A percentile compares a stretch with the other conserved stretches of the same genome.
These are phyloP conservation scores for Cottus gobio DNA, from an alignment of 2,113 vertebrate species.

Conservation along the genomic window DNA sequence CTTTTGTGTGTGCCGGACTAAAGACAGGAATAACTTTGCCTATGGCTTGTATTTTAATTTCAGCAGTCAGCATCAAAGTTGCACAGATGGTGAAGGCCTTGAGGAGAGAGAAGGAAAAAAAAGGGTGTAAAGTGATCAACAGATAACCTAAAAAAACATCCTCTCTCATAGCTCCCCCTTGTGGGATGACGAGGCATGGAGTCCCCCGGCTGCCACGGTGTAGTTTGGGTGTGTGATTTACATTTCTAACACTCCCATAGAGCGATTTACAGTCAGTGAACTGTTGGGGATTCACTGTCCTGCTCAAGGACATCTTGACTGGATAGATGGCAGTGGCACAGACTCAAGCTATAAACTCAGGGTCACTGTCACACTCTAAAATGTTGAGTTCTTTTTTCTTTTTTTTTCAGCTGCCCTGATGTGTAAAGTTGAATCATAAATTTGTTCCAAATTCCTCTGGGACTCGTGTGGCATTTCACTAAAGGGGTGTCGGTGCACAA, in stretches of 20 bases:
- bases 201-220: conserved; percentile 4
- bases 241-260: conserved; percentile 39
- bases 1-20: conserved; percentile 39
- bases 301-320: conserved; percentile 61
- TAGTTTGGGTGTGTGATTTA: conserved; percentile 42
- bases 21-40: conserved; percentile 55
- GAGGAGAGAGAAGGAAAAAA: conserved; percentile 29
- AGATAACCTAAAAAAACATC: conserved; percentile 44
- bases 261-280: conserved; percentile 53
- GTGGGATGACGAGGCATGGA: conserved; percentile 46
- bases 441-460: conserved; percentile 38
- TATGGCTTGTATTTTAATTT: conserved; percentile 52
- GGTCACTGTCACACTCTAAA: conserved; percentile 24
- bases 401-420: conserved; percentile 10
- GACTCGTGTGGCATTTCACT: conserved; percentile 23
- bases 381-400: conserved; percentile 23
- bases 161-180: conserved; percentile 70
- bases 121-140: conserved; percentile 47
- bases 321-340: conserved; percentile 38
- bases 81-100: conserved; percentile 62
- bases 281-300: conserved; percentile 61
- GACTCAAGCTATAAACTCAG: conserved; percentile 46
- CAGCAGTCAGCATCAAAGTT: conserved; percentile 27
- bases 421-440: conserved; percentile 51
- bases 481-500: conserved; percentile 15